These are phyloP conservation scores for Lutjanus campechanus DNA, from an alignment of 2,797 vertebrate species.

Conservation along the genomic window DNA sequence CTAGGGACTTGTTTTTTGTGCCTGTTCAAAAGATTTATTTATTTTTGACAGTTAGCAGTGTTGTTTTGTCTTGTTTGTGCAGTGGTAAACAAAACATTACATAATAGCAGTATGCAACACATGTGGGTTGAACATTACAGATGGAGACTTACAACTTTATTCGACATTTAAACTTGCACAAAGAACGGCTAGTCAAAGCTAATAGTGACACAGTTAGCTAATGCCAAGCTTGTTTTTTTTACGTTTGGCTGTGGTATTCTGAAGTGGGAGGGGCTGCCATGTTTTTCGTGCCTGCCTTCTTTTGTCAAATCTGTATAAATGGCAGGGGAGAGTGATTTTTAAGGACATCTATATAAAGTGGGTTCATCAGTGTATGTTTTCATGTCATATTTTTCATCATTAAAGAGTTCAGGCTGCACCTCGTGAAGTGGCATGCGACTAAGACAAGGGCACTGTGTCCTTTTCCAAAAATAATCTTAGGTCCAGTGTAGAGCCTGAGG, in stretches of 20 bases:
- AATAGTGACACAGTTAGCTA: no score
- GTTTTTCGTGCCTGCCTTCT: slow-evolving; percentile 5
- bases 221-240: no score
- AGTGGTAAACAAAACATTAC: no score
- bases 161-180: no score
- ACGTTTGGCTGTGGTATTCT: slow-evolving; percentile 2
- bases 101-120: no score
- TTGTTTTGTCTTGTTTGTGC: neutral
- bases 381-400: slow-evolving; percentile 16
- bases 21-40: slow-evolving; percentile 12
- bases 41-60: neutral
- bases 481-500: slow-evolving; percentile 38
- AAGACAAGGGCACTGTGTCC: slow-evolving; percentile 34
- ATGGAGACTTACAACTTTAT: no score
- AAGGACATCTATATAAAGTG: neutral
- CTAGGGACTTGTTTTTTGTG: neutral
- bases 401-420: slow-evolving; percentile 8
- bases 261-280: neutral
- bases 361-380: slow-evolving; percentile 1
- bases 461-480: slow-evolving; percentile 37
- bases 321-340: neutral
- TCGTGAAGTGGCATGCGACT: slow-evolving; percentile 14
- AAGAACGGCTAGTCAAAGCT: no score
- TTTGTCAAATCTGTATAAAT: slow-evolving; percentile 11
- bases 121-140: no score